These are phyloP conservation scores for Trachelus stipa DNA, from an alignment of 2,888 invertebrate genomes.

Conservation along the genomic window DNA sequence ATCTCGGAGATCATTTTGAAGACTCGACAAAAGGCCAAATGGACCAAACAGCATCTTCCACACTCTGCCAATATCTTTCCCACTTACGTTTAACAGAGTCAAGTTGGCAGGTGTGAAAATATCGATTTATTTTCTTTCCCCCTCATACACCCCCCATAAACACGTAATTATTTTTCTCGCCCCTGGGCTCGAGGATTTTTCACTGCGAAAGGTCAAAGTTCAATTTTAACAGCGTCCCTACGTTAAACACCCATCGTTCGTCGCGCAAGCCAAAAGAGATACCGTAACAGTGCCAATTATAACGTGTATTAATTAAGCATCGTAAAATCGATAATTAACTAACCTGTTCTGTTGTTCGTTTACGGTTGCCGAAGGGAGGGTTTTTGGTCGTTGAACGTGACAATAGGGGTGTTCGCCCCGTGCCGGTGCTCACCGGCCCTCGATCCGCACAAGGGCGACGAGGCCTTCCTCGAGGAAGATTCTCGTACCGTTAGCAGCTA, in stretches of 20 bases:
- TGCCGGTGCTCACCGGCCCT: constrained; percentile 63
- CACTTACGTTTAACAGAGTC: not conserved
- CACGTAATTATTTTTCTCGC: not conserved
- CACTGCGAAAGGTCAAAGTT: not conserved
- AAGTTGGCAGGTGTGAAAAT: not conserved
- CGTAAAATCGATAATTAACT: constrained; percentile 17
- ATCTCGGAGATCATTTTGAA: not conserved
- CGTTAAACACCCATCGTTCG: not conserved
- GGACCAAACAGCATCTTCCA: not conserved
- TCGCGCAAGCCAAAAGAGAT: too few relatives aligned
- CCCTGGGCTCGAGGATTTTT: not conserved
- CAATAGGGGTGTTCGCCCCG: constrained; percentile 62
- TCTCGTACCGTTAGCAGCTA: constrained; percentile 25
- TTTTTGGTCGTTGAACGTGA: constrained; percentile 58
- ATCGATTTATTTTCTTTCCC: not conserved
- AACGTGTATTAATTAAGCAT: not conserved
- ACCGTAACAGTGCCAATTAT: too few relatives aligned
- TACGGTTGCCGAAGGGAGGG: constrained; percentile 60
- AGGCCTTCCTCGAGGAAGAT: constrained; percentile 41
- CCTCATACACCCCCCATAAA: too few relatives aligned
- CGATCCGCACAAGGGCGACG: constrained; percentile 52
- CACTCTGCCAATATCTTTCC: not conserved
- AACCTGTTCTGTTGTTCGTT: constrained; percentile 65
- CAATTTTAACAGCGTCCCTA: not conserved
- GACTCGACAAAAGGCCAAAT: not conserved